These are phyloP conservation scores for Volucella inanis DNA, from an alignment of 2,888 invertebrate genomes.

Conservation along the genomic window DNA sequence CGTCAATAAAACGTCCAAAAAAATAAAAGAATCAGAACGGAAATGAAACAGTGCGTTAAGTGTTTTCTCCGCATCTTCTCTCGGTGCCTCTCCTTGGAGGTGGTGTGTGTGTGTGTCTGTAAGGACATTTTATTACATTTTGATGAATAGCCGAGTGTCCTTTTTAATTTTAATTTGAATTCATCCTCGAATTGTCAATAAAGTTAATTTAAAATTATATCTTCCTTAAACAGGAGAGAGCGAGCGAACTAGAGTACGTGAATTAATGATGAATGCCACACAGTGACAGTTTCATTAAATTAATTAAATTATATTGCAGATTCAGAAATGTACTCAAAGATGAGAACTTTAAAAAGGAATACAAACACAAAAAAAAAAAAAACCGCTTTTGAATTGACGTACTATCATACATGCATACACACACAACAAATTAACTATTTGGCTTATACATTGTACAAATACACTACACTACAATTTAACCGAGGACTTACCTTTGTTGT, in stretches of 20 bases:
- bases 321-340: conserved; percentile 43
- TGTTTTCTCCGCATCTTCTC: conserved; percentile 60
- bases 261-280: conserved; percentile 75
- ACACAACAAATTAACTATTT: conserved; percentile 14
- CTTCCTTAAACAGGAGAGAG: conserved; percentile 28
- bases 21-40: conserved; percentile 32
- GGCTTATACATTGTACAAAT: too few relatives aligned
- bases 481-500: conserved; percentile 84
- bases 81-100: conserved; percentile 1
- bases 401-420: too few relatives aligned
- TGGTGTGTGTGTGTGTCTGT: conserved; percentile 38
- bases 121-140: conserved; percentile 74
- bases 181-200: conserved; percentile 73
- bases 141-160: conserved; percentile 70
- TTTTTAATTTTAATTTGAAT: conserved; percentile 74
- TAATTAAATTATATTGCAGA: conserved; percentile 73
- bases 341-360: background rate
- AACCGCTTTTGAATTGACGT: conserved; percentile 34
- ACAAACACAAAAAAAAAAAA: conserved; percentile 21
- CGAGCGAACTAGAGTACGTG: conserved; percentile 45
- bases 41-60: conserved; percentile 72
- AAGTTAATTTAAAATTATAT: conserved; percentile 74
- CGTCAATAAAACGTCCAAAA: conserved; percentile 59
- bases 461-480: background rate
- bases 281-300: conserved; percentile 73